phyloP scores from a whole-genome alignment of 2,797 vertebrate genomes.

The Phaenicophaeus curvirostris region DNA sequence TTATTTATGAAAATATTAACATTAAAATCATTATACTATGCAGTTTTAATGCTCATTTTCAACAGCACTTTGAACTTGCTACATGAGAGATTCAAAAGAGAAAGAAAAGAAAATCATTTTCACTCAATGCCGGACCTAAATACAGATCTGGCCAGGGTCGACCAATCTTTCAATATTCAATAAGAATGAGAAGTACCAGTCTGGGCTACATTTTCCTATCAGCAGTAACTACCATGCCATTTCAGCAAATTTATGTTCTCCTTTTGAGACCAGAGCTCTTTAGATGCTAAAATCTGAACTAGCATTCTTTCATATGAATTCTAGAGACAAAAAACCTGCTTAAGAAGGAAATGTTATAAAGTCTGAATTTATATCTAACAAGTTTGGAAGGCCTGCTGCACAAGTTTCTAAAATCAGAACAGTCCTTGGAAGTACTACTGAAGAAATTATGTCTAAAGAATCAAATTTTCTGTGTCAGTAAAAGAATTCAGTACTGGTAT shows the following conservation, averaged over 20 bases:
- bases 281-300: not conserved
- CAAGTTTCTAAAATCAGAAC: not conserved
- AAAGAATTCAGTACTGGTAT: not conserved
- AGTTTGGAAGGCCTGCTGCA: not conserved
- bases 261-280: not conserved
- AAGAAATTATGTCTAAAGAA: not conserved
- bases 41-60: not conserved
- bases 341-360: not conserved
- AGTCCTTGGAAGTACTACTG: not conserved
- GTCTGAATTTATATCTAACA: not conserved
- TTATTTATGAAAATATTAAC: not conserved
- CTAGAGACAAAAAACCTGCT: not conserved
- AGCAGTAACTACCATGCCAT: not conserved
- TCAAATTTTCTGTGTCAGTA: not conserved
- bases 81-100: not conserved
- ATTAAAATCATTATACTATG: not conserved
- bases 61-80: not conserved
- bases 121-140: fast-evolving
- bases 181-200: not conserved
- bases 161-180: not conserved
- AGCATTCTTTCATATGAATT: not conserved
- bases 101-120: not conserved
- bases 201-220: not conserved
- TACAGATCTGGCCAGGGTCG: not conserved
- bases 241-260: not conserved